Evolutionary conservation across 2,888 invertebrate species (phyloP).

Genomic region (Epistrophella euchroma): DNA sequence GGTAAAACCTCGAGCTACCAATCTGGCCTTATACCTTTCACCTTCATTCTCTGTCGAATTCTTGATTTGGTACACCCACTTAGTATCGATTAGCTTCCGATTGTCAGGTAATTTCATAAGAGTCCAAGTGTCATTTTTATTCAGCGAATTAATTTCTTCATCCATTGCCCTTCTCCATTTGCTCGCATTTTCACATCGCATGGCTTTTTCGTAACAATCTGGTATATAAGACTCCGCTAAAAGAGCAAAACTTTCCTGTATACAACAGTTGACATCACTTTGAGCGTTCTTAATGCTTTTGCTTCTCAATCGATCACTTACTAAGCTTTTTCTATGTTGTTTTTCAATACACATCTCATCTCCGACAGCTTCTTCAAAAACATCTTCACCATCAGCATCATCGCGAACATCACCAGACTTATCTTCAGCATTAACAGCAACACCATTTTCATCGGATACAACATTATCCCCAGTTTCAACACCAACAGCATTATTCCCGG

Average conservation of each 20-base stretch:
- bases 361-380: slow-evolving; percentile 39
- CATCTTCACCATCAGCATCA: too few species aligned
- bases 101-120: slow-evolving; percentile 55
- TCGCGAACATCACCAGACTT: slow-evolving; percentile 5
- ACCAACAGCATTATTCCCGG: too few species aligned
- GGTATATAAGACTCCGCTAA: slow-evolving; percentile 42
- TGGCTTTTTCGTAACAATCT: slow-evolving; percentile 24
- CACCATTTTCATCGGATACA: too few species aligned
- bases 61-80: not conserved
- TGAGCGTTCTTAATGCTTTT: slow-evolving; percentile 24
- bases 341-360: not conserved
- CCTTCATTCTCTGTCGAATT: not conserved
- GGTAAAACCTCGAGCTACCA: not conserved
- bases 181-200: slow-evolving; percentile 46
- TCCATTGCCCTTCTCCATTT: slow-evolving; percentile 43
- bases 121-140: slow-evolving; percentile 68
- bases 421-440: not conserved
- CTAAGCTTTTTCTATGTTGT: not conserved
- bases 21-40: not conserved
- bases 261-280: slow-evolving; percentile 28
- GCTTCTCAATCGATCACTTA: slow-evolving; percentile 35
- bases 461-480: too few species aligned
- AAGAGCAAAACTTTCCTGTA: slow-evolving; percentile 39
- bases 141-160: slow-evolving; percentile 54
- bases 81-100: slow-evolving; percentile 43